A percentile compares a stretch with the other conserved stretches of the same genome.
Evolutionary conservation across 2,888 invertebrate genomes (phyloP).

Genomic region (Julus scandinavius): DNA sequence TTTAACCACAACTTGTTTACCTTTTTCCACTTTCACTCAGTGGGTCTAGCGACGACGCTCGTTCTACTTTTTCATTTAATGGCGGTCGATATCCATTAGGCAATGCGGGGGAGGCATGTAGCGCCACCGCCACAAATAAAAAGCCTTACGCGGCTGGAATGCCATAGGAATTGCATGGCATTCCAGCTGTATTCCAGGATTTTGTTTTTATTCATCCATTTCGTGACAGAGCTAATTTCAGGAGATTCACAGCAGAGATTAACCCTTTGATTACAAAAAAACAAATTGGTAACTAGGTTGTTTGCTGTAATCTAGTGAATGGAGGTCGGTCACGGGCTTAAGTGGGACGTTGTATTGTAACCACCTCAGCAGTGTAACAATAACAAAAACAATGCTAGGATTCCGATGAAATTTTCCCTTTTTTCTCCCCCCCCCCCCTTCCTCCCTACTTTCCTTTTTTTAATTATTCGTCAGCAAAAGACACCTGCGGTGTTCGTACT

Average conservation of each 20-base stretch:
- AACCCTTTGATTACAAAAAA: background rate
- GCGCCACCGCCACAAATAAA: conserved; percentile 55
- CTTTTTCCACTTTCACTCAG: conserved; percentile 67
- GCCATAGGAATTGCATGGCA: no score
- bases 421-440: background rate
- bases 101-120: conserved; percentile 66
- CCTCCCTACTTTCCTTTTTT: background rate
- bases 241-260: background rate
- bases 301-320: background rate
- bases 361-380: background rate
- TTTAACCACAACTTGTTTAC: background rate
- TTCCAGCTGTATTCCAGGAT: background rate
- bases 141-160: no score
- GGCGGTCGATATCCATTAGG: conserved; percentile 61
- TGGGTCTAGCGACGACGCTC: conserved; percentile 10
- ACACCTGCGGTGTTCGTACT: conserved; percentile 10
- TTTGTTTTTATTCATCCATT: background rate
- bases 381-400: background rate
- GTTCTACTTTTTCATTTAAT: conserved; percentile 4
- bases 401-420: background rate
- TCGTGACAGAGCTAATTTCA: no score
- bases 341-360: background rate
- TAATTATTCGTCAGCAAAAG: background rate
- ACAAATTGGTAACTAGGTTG: background rate
- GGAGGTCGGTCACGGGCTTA: background rate